Base-by-base conservation (phyloP, 2,797 vertebrate species). In the Simalia tracyae region DNA sequence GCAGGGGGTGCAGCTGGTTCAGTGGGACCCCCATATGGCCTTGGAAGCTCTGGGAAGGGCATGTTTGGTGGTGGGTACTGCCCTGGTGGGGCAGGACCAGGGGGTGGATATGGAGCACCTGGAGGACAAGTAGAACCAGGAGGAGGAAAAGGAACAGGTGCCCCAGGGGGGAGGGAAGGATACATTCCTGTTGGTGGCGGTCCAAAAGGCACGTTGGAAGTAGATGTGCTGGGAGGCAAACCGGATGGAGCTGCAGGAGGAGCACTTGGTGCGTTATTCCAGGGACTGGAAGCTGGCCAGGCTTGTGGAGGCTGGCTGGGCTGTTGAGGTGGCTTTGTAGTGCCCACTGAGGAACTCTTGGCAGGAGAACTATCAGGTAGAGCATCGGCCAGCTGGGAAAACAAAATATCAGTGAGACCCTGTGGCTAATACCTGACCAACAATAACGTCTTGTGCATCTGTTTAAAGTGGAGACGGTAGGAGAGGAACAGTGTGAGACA, bases 321-420 rank as follows among this genome's bases (percentile, higher is more conserved):
- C 81, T 96, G 96, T 3, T 96, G 96, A 9, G 97, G 95, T 0
- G 98, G 98, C 94, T 98, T 99, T 0, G 96, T 96, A 96, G 98
- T 98, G 93, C 98, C 98, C 87, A 97, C 98, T 94, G 98, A 98
- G 89, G 98, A 97, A 31, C 98, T 98, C 97, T 98, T 97, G 96
- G 98, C 97, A 2, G 98, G 95, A 19, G 97, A 95, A 63, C 98
- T 98, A 31, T 99, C 99, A 66, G 97, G 97, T 95, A 99, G 98
- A 50, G 99, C 99, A 97, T 99, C 99, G 94, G 98, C 94, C 97
- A 99, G 97, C 99, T 99, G 17, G 92, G 89, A 97, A 95, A 9
- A 94, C 14, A 95, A 94, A 97, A 96, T 9, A 50, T 0, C 0
- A 2, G 72, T 88, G 91, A 96, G 95, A 90, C 36, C 0, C 26